Conservation (phyloP, 2,113 vertebrate species). For the Gorsachius goisagi region DNA sequence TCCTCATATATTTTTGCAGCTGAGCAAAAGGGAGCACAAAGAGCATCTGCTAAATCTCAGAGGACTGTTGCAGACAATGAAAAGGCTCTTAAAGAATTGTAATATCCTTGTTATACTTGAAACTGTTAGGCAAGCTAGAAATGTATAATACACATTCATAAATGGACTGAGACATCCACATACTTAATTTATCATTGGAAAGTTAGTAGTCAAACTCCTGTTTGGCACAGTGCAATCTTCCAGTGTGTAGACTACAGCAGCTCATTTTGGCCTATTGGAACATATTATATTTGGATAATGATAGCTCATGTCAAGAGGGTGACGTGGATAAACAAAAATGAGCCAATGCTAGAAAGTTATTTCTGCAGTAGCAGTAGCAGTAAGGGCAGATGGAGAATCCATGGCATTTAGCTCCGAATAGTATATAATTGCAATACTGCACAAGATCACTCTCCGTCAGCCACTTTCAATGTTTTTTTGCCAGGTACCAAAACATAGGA, state of each 20-base stretch:
- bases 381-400: background rate
- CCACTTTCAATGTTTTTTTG: background rate
- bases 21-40: background rate
- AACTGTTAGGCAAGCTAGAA: background rate
- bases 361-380: background rate
- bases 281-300: background rate
- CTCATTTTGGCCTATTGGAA: background rate
- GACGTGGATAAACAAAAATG: background rate
- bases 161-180: background rate
- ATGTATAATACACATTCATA: background rate
- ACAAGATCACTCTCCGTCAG: background rate
- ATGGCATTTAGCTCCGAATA: background rate
- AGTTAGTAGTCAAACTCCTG: background rate
- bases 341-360: background rate
- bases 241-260: background rate
- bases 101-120: background rate
- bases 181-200: background rate
- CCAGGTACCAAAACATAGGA: background rate
- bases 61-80: background rate
- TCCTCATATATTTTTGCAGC: rapidly evolving
- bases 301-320: background rate
- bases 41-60: background rate
- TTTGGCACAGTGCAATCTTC: background rate
- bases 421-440: background rate
- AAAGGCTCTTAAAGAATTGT: background rate